phyloP scores from a whole-genome alignment of 1,140 invertebrate genomes.

The Drosophila sp. region DNA sequence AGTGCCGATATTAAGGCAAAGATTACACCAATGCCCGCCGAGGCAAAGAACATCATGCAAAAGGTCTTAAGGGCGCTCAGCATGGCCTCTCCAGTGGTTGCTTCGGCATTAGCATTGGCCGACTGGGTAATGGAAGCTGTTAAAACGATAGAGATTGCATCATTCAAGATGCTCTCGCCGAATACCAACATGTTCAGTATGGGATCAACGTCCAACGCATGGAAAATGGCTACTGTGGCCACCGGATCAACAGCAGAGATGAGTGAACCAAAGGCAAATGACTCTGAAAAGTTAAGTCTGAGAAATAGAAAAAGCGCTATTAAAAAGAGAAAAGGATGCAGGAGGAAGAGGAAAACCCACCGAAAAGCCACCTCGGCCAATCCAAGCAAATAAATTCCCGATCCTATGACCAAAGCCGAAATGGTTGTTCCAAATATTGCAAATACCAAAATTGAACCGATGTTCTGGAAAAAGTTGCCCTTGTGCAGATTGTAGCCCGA shows the following conservation, averaged over 20 bases:
- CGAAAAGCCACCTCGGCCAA: conserved; percentile 94
- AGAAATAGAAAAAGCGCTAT: background rate
- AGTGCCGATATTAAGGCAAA: conserved; percentile 97
- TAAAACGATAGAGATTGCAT: conserved; percentile 98
- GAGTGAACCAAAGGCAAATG: conserved; percentile 97
- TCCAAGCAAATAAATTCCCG: conserved; percentile 96
- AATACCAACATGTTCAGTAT: conserved; percentile 99
- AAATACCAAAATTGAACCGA: conserved; percentile 97
- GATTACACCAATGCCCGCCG: conserved; percentile 97
- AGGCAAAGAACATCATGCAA: conserved; percentile 99
- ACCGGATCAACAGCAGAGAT: conserved; percentile 99
- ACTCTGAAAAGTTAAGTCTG: conserved; percentile 91
- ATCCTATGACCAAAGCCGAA: conserved; percentile 95
- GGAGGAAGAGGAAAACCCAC: conserved; percentile 33
- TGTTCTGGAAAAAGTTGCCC: conserved; percentile 99
- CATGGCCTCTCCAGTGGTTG: conserved; percentile 90
- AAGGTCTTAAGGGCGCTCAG: conserved; percentile 96
- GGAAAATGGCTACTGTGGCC: conserved; percentile 98
- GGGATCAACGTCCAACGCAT: conserved; percentile 96
- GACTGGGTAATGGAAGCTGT: conserved; percentile 92
- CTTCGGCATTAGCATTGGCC: conserved; percentile 64
- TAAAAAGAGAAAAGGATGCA: background rate
- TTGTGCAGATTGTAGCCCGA: conserved; percentile 99
- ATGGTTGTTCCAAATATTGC: conserved; percentile 98
- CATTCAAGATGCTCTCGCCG: conserved; percentile 98